Base-by-base conservation (phyloP, 2,888 invertebrate genomes). In the Yponomeuta sedellus region DNA sequence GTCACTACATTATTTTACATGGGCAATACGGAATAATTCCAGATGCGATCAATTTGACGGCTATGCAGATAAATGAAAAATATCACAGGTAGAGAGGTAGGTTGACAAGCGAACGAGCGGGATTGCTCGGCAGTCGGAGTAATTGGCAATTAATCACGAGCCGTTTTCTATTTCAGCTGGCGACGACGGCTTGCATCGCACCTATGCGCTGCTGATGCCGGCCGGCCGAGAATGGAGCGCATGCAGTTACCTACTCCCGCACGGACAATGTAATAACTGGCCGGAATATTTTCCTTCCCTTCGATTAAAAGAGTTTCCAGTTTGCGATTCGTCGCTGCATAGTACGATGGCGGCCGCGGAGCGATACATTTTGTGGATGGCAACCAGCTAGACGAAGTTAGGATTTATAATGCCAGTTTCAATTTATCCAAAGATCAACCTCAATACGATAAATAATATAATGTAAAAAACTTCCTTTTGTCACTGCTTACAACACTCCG, bases 131-230 rank as follows among this genome's bases (percentile, higher is more conserved):
- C 82, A 80, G 83, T 80, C 77, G 81, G 77, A 84, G 87, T 90
- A 89, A 90, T 90, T 90, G 90, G 77, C 89, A 90, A 90, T 90
- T 89, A 90, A 89, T 90, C 88, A 88, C 81, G 82, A 79, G 81
- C 76, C 85, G 88, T 88, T 90, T 89, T 89, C 89, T 89, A 89
- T 90, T 90, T 88, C 85, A 88, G 79, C 77, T 74, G 77, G 73
- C 78, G 79, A 74, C 75, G 72, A 74, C 75, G 72, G 73, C 72
- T 69, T 70, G 19, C 64, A 34, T 39, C 19, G 19, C 40, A 19
- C 44, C 44, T 52, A 52, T 52, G 39, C 28, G 34, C 39, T 34
- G 64, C 62, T 16, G 34, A 25, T 28, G 20, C 59, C 20, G 25
- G 20, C 3, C 12, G 25, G 59, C 19, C 25, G 59, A 10, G 25